Base-by-base conservation (phyloP, 1,140 invertebrate genomes). In the Akabosia matsudoensis region DNA sequence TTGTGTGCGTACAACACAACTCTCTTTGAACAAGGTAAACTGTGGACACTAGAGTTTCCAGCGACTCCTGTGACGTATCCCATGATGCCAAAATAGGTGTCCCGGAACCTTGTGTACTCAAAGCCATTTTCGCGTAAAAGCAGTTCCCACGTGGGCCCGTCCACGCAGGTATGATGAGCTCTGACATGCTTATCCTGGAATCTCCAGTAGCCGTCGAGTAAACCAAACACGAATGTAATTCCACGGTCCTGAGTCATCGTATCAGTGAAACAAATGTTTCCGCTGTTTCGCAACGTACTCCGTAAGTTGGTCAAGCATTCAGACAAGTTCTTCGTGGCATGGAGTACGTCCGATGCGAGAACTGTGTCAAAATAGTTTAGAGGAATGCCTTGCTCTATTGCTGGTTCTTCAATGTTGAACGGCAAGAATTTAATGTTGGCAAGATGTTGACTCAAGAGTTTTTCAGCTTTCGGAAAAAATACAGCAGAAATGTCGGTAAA, bases 401-500 rank as follows among this genome's bases (percentile, higher is more conserved):
- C 13, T 4, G 10, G 3, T 52, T 71, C 54, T 51, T 78, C 74
- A 73, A 78, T 73, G 70, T 78, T 74, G 0, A 79, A 56, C 14
- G 45, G 0, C 14, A 45, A 54, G 24, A 73, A 79, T 26, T 76
- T 72, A 10, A 79, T 28, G 0, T 61, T 70, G 2, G 18, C 30
- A 0, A 1, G 22, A 13, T n/a, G 37, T 7, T 67, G 13, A 10
- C 64, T 30, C 2, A 79, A 64, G 3, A 14, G 1, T 30, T 34
- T 30, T 22, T 73, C 45, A 0, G 74, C 70, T 30, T 76, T 74
- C 0, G 24, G 24, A n/a, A 79, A 71, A 33, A 79, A 79, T 22
- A 16, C 28, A n/a, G 30, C 33, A 18, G 74, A 76, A 37, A 79
- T 76, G 70, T 79, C 78, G 18, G 78, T 79, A 30, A 76, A 79